A percentile compares a stretch with the other conserved stretches of the same genome.
These are phyloP conservation scores for Lamproptera curius DNA, from an alignment of 2,888 invertebrate species.

Conservation along the genomic window DNA sequence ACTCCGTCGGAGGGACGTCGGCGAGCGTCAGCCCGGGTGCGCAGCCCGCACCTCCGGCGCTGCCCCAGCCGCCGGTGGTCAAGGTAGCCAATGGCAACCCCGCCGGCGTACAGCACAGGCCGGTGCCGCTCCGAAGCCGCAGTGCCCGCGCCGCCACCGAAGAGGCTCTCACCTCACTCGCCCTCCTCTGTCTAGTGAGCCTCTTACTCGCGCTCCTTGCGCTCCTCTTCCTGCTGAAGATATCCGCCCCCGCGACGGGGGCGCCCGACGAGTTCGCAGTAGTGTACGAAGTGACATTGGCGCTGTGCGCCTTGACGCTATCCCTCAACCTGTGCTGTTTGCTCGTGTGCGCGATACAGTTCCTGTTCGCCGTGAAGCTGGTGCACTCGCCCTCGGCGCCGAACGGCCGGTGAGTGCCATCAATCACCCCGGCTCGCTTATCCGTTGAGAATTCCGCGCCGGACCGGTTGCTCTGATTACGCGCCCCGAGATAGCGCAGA, in stretches of 20 bases:
- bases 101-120: constrained; percentile 66
- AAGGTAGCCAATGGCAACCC: constrained; percentile 76
- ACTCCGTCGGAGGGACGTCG: constrained; percentile 78
- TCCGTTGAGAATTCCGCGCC: constrained; percentile 52
- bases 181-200: constrained; percentile 90
- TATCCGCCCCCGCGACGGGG: constrained; percentile 82
- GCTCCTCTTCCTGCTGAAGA: constrained; percentile 90
- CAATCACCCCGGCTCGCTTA: constrained; percentile 36
- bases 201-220: constrained; percentile 90
- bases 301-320: constrained; percentile 91
- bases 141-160: constrained; percentile 64
- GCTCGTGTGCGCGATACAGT: constrained; percentile 95
- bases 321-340: constrained; percentile 94
- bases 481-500: too few species aligned
- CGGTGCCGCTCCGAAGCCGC: constrained; percentile 49
- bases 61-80: constrained; percentile 49
- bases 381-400: constrained; percentile 91
- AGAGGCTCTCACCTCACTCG: constrained; percentile 91
- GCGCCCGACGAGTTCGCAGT: constrained; percentile 89
- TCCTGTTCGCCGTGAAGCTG: constrained; percentile 94
- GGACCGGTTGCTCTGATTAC: constrained; percentile 50
- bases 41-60: constrained; percentile 38
- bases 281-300: constrained; percentile 94
- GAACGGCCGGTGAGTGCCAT: constrained; percentile 79
- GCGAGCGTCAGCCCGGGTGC: constrained; percentile 79